Conservation (phyloP, 35 echinoderm and acorn worm genomes). For the Ophioderma brevispina region DNA sequence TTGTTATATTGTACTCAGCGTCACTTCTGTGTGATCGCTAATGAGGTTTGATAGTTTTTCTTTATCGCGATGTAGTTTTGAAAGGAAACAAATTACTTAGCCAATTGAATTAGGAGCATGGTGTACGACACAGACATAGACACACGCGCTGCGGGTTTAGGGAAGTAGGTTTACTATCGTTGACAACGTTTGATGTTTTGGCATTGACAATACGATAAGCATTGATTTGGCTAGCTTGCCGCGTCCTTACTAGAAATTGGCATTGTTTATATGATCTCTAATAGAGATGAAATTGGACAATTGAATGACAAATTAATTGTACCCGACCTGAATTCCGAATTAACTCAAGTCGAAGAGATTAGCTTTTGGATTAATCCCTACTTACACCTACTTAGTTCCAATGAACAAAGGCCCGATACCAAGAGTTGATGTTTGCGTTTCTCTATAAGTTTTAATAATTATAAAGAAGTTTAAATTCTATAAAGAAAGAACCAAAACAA, state of each 20-base stretch:
- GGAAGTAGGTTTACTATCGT: not conserved
- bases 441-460: too few relatives aligned
- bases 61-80: not conserved
- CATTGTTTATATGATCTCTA: not conserved
- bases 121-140: not conserved
- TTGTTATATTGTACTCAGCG: not conserved
- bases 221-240: not conserved
- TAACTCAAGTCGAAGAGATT: too few relatives aligned
- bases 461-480: too few relatives aligned
- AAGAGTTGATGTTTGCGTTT: too few relatives aligned
- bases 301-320: slow-evolving; percentile 6
- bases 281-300: not conserved
- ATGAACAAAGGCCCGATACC: too few relatives aligned
- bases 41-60: slow-evolving; percentile 7
- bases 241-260: not conserved
- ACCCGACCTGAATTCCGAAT: too few relatives aligned
- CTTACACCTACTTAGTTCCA: too few relatives aligned
- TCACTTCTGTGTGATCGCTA: not conserved
- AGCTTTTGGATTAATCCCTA: too few relatives aligned
- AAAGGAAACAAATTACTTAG: not conserved
- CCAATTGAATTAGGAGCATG: not conserved
- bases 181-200: not conserved
- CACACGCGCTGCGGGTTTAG: too few relatives aligned
- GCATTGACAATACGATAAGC: not conserved
- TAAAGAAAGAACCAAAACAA: too few relatives aligned